Base-by-base conservation (phyloP, 2,113 vertebrate species). In the Barbus barbus region DNA sequence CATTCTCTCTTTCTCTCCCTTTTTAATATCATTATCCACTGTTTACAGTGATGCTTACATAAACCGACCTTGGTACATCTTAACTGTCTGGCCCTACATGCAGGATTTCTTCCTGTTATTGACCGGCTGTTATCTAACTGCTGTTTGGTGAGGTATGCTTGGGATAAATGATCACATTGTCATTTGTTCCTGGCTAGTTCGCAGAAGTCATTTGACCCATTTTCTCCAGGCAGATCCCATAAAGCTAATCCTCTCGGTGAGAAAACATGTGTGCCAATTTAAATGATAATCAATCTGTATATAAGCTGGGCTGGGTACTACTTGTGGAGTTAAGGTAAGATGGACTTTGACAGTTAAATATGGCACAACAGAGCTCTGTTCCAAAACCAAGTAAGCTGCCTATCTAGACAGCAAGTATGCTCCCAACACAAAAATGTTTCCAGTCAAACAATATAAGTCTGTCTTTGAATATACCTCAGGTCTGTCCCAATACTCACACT, bases 161-260 rank as follows among this genome's bases (percentile, higher is more conserved):
- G 7, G 36, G 5, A 5, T 83, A 83, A 82, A 83, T 44, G 58
- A 83, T 51, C 38, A 26, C 65, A 24, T 46, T 6, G 28, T 76
- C 14, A 28, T 77, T 69, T 60, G 71, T 73, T 78, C 51, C 38
- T 44, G 31, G 58, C 22, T 13, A 41, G 18, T 24, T 7, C 51
- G 5, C 20, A 56, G 41, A 44, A 44, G 11, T 12, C 41, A 44
- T 83, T 78, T 72, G 81, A 75, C 72, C 67, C 65, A 74, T 65
- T 78, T 85, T 58, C 31, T 58, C 36, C 72, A 4, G 51, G 22
- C 24, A 72, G 44, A 88, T 83, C 83, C 78, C 81, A 67, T 85
- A 78, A 86, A 85, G 46, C 20, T 86, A 88, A 90, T 88, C 85
- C 60, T 84, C 81, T 86, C 74, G 36, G 65, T 83, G 20, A 85